Evolutionary conservation across 1,140 invertebrate species (phyloP).

Genomic region (Triops cancriformis): DNA sequence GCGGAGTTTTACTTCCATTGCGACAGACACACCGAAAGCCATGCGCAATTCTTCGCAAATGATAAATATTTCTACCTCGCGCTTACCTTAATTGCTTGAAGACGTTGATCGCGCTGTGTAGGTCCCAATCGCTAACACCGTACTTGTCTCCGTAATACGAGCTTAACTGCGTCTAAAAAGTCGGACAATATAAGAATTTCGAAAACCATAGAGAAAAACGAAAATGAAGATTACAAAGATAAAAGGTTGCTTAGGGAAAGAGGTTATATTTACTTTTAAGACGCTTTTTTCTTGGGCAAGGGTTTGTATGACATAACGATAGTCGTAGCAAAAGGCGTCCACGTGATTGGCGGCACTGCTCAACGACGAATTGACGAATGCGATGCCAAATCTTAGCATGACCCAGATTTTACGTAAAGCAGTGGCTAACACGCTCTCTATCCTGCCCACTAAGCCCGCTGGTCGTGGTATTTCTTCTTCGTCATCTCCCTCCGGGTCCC

Average conservation of each 20-base stretch:
- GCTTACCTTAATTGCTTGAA: conserved; percentile 15
- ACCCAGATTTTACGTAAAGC: conserved; percentile 31
- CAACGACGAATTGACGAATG: conserved; percentile 69
- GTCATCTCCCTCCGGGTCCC: neutral
- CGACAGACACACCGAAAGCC: neutral
- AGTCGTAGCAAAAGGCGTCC: conserved; percentile 82
- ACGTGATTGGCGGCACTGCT: conserved; percentile 78
- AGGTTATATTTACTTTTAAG: conserved; percentile 58
- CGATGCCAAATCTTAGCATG: conserved; percentile 52
- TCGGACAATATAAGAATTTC: neutral
- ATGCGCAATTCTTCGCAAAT: neutral
- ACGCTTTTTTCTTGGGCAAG: conserved; percentile 59
- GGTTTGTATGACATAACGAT: conserved; percentile 75
- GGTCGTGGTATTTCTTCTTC: conserved; percentile 2
- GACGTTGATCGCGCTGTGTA: conserved; percentile 4
- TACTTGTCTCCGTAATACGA: conserved; percentile 15
- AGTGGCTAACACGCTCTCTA: neutral
- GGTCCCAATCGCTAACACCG: neutral
- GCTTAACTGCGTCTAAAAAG: neutral
- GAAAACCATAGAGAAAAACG: neutral
- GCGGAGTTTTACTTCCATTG: neutral
- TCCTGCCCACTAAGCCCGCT: neutral
- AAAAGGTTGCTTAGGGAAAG: too few relatives aligned
- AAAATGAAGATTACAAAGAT: neutral
- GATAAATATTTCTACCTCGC: neutral